Percentiles rank a stretch among this genome's conserved stretches.
These are phyloP conservation scores for Melolontha melolontha DNA, from an alignment of 2,888 invertebrate genomes.

Conservation along the genomic window DNA sequence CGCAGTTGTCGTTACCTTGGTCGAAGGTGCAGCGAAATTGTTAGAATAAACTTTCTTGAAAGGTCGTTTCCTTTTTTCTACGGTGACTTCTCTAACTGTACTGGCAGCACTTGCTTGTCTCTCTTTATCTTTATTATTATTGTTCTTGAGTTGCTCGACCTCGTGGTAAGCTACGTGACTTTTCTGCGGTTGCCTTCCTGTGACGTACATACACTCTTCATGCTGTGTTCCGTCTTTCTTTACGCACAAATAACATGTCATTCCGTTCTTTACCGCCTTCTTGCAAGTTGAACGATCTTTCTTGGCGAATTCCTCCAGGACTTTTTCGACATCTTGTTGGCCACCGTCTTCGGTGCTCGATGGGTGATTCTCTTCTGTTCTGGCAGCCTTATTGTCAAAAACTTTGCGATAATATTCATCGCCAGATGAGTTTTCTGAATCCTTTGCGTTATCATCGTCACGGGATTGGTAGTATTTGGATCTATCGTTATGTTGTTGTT, in stretches of 20 bases:
- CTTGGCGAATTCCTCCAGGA: constrained; percentile 78
- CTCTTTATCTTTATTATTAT: constrained; percentile 10
- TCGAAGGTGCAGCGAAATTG: constrained; percentile 28
- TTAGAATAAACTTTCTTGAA: constrained; percentile 38
- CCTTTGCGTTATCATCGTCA: background rate
- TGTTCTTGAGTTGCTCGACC: constrained; percentile 59
- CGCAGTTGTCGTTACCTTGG: constrained; percentile 24
- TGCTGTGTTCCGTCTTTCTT: constrained; percentile 78
- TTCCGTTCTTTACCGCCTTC: constrained; percentile 77
- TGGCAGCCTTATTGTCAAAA: constrained; percentile 13
- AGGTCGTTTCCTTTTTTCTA: constrained; percentile 32
- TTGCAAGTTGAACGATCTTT: constrained; percentile 80
- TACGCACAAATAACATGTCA: constrained; percentile 82
- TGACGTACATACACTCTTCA: constrained; percentile 84
- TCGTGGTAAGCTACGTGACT: constrained; percentile 77
- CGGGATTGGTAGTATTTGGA: background rate
- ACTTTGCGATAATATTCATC: constrained; percentile 29
- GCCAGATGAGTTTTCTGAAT: background rate
- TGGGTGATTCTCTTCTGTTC: constrained; percentile 46
- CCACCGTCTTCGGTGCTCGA: constrained; percentile 56
- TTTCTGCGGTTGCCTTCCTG: constrained; percentile 75
- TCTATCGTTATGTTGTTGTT: background rate
- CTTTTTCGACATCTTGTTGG: constrained; percentile 77
- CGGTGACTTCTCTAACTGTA: constrained; percentile 58
- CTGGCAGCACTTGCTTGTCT: constrained; percentile 62